These are phyloP conservation scores for Prionailurus bengalensis DNA, from an alignment of 2,113 vertebrate species.

Conservation along the genomic window DNA sequence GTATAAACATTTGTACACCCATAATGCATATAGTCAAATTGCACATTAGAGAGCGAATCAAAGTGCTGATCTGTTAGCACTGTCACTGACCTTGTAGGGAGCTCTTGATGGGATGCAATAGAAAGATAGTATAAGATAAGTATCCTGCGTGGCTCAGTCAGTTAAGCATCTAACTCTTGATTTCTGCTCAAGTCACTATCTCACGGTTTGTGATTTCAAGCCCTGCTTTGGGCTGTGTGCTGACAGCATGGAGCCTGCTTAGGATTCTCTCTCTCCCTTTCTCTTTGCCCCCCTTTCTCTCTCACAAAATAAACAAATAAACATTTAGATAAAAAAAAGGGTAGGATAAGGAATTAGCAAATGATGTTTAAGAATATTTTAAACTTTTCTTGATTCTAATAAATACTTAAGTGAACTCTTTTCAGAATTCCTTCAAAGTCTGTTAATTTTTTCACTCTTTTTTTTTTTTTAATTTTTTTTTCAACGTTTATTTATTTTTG, in stretches of 20 bases:
- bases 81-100: background rate
- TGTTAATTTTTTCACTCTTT: background rate
- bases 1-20: background rate
- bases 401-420: conserved; percentile 11
- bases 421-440: background rate
- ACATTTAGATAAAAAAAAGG: background rate
- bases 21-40: background rate
- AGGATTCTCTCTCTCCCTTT: too few relatives aligned
- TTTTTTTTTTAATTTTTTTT: too few relatives aligned
- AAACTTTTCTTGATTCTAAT: background rate
- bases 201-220: too few relatives aligned
- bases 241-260: too few relatives aligned
- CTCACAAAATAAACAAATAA: too few relatives aligned
- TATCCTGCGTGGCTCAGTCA: too few relatives aligned
- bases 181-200: too few relatives aligned
- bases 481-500: too few relatives aligned
- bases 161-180: too few relatives aligned
- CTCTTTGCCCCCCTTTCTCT: too few relatives aligned
- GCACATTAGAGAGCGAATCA: background rate
- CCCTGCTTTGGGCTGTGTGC: too few relatives aligned
- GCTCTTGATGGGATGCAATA: background rate
- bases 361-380: background rate
- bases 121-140: background rate
- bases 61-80: background rate
- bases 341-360: conserved; percentile 9